phyloP scores from a whole-genome alignment of 2,888 invertebrate genomes.

The Sphinx pinastri region DNA sequence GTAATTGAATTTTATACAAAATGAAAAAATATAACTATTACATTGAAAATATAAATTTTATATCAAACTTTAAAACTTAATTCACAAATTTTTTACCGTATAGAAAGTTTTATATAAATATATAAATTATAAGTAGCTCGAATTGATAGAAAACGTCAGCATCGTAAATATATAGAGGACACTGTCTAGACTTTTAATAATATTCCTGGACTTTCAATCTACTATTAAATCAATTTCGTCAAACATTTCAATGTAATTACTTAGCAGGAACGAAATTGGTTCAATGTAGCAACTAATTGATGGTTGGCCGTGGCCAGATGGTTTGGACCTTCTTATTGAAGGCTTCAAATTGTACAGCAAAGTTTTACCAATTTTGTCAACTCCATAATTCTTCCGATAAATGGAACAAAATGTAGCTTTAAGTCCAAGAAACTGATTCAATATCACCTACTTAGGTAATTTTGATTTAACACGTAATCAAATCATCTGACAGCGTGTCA shows the following conservation, averaged over 20 bases:
- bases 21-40: neutral
- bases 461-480: too few relatives aligned
- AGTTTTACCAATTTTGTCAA: neutral
- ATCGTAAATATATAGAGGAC: neutral
- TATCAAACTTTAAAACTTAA: conserved; percentile 4
- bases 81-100: too few relatives aligned
- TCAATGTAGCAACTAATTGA: conserved; percentile 8
- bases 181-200: neutral
- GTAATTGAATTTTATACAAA: too few relatives aligned
- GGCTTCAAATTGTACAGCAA: neutral
- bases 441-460: too few relatives aligned
- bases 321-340: conserved; percentile 4
- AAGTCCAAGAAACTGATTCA: too few relatives aligned
- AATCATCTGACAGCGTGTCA: too few relatives aligned
- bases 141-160: too few relatives aligned
- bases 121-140: neutral
- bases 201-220: neutral
- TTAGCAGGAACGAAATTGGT: neutral
- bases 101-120: neutral
- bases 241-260: conserved; percentile 8
- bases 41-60: neutral
- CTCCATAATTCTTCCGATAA: neutral
- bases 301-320: conserved; percentile 5
- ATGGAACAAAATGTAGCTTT: too few relatives aligned
- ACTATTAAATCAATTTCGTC: conserved; percentile 2